A percentile compares a stretch with the other conserved stretches of the same genome.
Conservation (phyloP, 2,888 invertebrate species). For the Phalera bucephala region DNA sequence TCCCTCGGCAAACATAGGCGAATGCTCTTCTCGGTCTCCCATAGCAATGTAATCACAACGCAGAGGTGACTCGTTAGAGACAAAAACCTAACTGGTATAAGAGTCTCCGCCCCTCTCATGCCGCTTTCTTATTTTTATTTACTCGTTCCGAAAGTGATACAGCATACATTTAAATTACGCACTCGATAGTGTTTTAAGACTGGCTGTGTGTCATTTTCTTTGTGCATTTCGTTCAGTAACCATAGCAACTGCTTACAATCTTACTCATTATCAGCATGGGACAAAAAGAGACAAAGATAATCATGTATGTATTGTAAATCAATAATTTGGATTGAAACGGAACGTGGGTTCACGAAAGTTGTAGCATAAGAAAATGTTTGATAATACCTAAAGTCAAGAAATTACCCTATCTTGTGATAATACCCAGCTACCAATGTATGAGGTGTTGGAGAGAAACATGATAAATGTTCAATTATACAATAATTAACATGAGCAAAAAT, state of each 20-base stretch:
- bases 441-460: too few relatives aligned
- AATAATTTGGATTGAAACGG: background rate
- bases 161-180: constrained; percentile 1
- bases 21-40: constrained; percentile 83
- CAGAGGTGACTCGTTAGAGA: constrained; percentile 87
- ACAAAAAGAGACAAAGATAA: too few relatives aligned
- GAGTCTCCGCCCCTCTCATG: constrained; percentile 71
- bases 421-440: too few relatives aligned
- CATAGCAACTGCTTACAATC: background rate
- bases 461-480: too few relatives aligned
- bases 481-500: too few relatives aligned
- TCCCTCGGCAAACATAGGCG: constrained; percentile 79
- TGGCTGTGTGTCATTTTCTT: too few relatives aligned
- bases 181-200: background rate
- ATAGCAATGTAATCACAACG: constrained; percentile 86
- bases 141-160: constrained; percentile 1
- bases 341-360: constrained; percentile 5
- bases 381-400: too few relatives aligned
- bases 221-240: background rate
- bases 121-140: constrained; percentile 34
- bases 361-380: too few relatives aligned
- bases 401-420: too few relatives aligned
- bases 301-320: too few relatives aligned
- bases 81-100: constrained; percentile 88
- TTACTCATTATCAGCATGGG: background rate